Evolutionary conservation across 2,888 invertebrate species (phyloP), one percentile per base, ranked within the genome.

Genomic region (Tuta absoluta): DNA sequence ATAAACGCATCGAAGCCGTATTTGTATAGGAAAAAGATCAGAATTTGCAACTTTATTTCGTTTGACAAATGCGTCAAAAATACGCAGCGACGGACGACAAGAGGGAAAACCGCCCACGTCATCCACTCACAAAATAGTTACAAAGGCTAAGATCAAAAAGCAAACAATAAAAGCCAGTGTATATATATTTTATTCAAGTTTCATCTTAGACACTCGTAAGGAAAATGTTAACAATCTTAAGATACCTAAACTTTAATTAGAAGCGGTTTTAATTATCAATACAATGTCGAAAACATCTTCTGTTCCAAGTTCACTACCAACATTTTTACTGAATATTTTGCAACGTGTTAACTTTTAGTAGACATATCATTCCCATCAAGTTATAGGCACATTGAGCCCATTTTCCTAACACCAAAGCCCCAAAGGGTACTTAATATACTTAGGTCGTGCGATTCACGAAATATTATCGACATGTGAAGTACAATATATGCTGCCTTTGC

Each of bases 281-380:
- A 41, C 41, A 41, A 41, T 41, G 41, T 3, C 14, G 12, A 41
- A 14, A 14, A 41, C 12, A 14, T 14, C 12, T 37, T 37, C 37
- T 37, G 2, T 37, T 37, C 37, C 37, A 37, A 37, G 37, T 41
- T 14, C 41, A 17, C n/a, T n/a, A n/a, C 45, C n/a, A 45, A n/a
- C 41, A 41, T 41, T 41, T 41, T 41, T 1, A 41, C 17, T n/a
- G 5, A 7, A n/a, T n/a, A 45, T 45, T 45, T 45, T 45, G 45
- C n/a, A 17, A 45, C 5, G 45, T 17, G 45, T 45, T 11, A 45
- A n/a, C 1, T 33, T 33, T 33, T 10, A 33, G 33, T 10, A 33
- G 45, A 45, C 45, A 17, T 3, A 45, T 11, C 56, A 24, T 68
- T 66, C 71, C 68, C 61, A 65, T 72, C 67, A 75, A 75, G 72